These are phyloP conservation scores for Burhinus oedicnemus DNA, from an alignment of 2,113 vertebrate species.

Conservation along the genomic window DNA sequence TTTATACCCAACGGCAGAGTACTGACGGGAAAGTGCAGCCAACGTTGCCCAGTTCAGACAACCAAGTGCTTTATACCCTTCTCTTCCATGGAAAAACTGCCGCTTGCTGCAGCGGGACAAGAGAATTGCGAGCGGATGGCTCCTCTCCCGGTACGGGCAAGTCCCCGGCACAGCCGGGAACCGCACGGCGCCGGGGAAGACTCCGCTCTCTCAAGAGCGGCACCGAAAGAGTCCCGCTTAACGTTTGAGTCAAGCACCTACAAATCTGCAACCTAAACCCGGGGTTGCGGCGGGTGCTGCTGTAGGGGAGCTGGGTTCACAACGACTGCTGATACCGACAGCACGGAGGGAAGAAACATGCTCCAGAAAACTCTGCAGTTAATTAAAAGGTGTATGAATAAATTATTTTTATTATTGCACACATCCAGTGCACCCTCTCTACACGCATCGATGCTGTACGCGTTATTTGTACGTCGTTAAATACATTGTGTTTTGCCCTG, in stretches of 20 bases:
- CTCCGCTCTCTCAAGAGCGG: background rate
- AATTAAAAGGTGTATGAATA: background rate
- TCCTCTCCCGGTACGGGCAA: background rate
- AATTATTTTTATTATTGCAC: background rate
- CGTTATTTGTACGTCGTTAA: conserved; percentile 9
- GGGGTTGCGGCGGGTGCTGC: background rate
- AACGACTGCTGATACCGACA: background rate
- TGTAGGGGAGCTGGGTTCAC: background rate
- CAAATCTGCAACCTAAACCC: background rate
- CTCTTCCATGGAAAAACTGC: background rate
- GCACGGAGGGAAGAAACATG: background rate
- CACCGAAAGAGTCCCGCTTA: background rate
- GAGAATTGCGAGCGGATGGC: fast-evolving
- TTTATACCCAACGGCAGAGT: background rate
- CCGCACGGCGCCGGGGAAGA: fast-evolving
- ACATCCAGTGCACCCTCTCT: background rate
- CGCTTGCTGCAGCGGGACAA: background rate
- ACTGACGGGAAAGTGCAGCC: background rate
- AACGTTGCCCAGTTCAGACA: background rate
- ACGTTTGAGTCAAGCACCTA: background rate
- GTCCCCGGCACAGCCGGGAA: too few species aligned
- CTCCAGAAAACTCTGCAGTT: background rate
- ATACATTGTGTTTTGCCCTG: background rate
- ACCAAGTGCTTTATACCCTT: background rate
- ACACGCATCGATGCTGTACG: background rate